Evolutionary conservation across 2,888 invertebrate species (phyloP).

Genomic region (Tipula unca): DNA sequence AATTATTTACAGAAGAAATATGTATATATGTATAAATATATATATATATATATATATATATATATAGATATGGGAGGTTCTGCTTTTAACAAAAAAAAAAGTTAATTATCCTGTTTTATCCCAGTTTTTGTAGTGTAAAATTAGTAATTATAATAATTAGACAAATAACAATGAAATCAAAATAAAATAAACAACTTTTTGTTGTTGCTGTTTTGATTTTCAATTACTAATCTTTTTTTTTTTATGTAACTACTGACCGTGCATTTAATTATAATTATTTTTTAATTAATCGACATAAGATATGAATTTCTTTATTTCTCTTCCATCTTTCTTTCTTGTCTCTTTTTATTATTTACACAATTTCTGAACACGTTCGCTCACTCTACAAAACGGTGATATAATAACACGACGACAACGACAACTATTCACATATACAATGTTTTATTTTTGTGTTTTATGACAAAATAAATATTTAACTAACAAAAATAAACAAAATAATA

Average conservation of each 20-base stretch:
- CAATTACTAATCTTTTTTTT: neutral
- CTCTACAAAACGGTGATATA: neutral
- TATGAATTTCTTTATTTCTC: conserved; percentile 17
- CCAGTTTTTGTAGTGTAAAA: neutral
- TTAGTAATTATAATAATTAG: neutral
- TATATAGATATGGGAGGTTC: neutral
- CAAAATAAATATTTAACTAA: neutral
- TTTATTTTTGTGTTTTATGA: neutral
- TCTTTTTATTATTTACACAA: conserved; percentile 8
- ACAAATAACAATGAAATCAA: neutral
- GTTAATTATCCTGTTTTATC: neutral
- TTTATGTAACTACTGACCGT: conserved; percentile 17
- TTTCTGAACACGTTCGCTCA: neutral
- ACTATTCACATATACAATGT: neutral
- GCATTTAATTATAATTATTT: conserved; percentile 14
- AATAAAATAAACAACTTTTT: neutral
- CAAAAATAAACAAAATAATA: neutral
- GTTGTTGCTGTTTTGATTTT: neutral
- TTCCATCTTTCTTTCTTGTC: neutral
- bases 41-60: neutral
- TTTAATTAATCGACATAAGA: conserved; percentile 20
- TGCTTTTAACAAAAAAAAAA: neutral
- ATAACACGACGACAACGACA: neutral
- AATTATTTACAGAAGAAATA: conserved; percentile 1
- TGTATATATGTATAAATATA: neutral